Evolutionary conservation across 1,140 invertebrate genomes (phyloP).

Genomic region (Sminthurides bifidus): DNA sequence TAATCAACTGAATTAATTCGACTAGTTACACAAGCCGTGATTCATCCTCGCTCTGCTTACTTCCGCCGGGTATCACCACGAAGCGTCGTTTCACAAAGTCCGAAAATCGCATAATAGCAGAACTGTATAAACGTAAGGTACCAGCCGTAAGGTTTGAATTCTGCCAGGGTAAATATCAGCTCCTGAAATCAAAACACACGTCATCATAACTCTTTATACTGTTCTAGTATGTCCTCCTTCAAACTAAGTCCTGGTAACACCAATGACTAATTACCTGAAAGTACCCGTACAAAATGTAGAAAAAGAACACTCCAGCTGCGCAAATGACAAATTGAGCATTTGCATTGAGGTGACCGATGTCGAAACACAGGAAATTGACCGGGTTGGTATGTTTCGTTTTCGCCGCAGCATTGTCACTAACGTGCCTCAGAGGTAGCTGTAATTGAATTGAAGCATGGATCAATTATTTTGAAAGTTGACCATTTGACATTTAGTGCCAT

Average conservation of each 20-base stretch:
- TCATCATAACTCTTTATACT: background rate
- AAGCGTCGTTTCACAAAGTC: slow-evolving; percentile 57
- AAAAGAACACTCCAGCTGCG: slow-evolving; percentile 66
- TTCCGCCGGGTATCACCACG: slow-evolving; percentile 51
- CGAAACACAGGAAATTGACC: slow-evolving; percentile 53
- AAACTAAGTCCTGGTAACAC: background rate
- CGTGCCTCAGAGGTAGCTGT: no score
- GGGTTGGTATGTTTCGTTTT: no score
- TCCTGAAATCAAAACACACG: slow-evolving; percentile 47
- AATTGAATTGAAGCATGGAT: background rate
- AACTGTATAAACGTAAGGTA: slow-evolving; percentile 89
- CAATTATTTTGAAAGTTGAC: background rate
- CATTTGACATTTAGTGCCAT: background rate
- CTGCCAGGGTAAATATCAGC: slow-evolving; percentile 76
- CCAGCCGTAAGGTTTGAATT: slow-evolving; percentile 79
- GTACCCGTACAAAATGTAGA: slow-evolving; percentile 83
- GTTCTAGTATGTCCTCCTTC: background rate
- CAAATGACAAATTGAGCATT: slow-evolving; percentile 63
- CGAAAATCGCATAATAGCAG: slow-evolving; percentile 69
- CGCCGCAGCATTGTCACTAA: background rate
- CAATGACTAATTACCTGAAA: slow-evolving; percentile 48
- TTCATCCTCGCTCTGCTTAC: no score
- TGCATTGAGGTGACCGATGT: slow-evolving; percentile 52
- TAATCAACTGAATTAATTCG: background rate
- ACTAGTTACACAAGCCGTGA: no score